Evolutionary conservation across 2,797 vertebrate species (phyloP), one percentile per base, ranked within the genome.

Genomic region (Peromyscus attwateri): DNA sequence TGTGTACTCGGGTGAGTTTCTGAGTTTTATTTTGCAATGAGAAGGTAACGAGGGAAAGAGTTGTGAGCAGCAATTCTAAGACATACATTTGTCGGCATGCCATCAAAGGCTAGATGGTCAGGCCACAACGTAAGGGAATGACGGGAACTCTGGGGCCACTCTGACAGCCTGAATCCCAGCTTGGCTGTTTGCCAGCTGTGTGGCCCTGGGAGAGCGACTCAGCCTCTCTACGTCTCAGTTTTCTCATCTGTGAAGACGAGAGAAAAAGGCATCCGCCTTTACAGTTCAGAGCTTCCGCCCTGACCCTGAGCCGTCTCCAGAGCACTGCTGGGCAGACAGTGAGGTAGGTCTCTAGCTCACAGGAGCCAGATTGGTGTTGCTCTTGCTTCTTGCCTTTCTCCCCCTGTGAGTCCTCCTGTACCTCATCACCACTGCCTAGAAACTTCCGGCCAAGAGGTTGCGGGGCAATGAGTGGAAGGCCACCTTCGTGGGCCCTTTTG

Each of bases 211-310:
- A 0, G 6, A 87, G 34, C 77, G 34, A 73, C 66, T 85, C 66
- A 31, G 46, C 23, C 31, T 77, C 31, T 84, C 83, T 37, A 9
- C 3, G 9, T 37, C 43, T 85, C n/a, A 31, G 68, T 87, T 68
- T 93, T 96, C 49, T 90, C 27, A n/a, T 76, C 66, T 97, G 64
- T 87, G n/a, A 71, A 76, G 71, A 52, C 37, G 43, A 75, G 52
- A 55, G 52, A 55, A 55, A 55, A 55, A 55, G 52, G 52, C 52
- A 14, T 55, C 52, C 31, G 4, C 12, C 71, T 3, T 81, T 31
- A n/a, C 37, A 66, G 46, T 92, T 79, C 52, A 37, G 37, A 80
- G 25, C 55, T 94, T 37, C 31, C 43, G 6, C 29, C 2, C 0
- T 14, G 46, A 60, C 34, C 12, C 88, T 60, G 81, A 89, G 91